Evolutionary conservation across 2,113 vertebrate species (phyloP).

Genomic region (Hyaena hyaena): DNA sequence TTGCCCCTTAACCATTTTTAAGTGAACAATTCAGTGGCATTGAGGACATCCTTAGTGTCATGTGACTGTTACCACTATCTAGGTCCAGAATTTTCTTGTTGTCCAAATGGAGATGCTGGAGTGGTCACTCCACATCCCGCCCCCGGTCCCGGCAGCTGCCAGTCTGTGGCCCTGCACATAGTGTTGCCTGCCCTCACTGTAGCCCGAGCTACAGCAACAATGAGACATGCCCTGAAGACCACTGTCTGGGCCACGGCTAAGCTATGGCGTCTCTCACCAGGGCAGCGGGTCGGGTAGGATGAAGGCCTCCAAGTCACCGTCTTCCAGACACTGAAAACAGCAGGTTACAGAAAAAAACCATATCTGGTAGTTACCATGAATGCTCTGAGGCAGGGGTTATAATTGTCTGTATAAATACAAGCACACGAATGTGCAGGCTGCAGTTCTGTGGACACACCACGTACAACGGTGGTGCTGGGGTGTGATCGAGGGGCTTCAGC

Average conservation of each 20-base stretch:
- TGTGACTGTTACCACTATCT: not conserved
- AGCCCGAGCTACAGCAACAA: not conserved
- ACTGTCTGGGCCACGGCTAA: not conserved
- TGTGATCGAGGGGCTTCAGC: not conserved
- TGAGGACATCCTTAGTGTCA: not conserved
- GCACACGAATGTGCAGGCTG: not conserved
- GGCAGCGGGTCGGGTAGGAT: not conserved
- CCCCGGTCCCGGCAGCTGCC: accelerated
- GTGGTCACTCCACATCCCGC: not conserved
- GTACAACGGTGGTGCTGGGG: not conserved
- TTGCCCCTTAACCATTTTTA: not conserved
- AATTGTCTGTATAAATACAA: not conserved
- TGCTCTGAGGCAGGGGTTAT: not conserved
- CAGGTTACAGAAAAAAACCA: not conserved
- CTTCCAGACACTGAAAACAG: not conserved
- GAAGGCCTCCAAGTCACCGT: not conserved
- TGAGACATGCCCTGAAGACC: not conserved
- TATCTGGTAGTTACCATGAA: not conserved
- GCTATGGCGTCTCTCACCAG: not conserved
- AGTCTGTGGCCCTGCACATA: not conserved
- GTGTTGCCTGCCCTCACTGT: not conserved
- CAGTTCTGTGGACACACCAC: not conserved
- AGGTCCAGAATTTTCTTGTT: not conserved
- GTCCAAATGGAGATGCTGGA: not conserved
- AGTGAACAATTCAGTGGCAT: not conserved